phyloP scores from a whole-genome alignment of 2,797 vertebrate genomes.

The Hippopotamyrus pictus region DNA sequence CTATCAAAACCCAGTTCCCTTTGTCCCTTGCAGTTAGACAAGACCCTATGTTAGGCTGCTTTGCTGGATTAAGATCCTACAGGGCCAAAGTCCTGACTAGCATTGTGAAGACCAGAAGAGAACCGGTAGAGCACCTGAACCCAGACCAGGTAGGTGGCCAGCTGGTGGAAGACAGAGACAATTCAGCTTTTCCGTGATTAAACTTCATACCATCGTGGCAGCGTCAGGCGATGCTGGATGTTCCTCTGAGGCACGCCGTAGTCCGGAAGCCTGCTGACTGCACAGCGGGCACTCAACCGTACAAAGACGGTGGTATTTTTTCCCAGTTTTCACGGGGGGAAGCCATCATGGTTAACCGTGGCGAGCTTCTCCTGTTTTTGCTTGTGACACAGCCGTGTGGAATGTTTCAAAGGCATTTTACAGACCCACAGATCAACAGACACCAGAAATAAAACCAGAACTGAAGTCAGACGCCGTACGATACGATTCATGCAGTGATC shows the following conservation, averaged over 20 bases:
- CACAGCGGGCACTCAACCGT: not conserved
- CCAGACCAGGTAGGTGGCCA: not conserved
- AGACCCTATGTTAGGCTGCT: not conserved
- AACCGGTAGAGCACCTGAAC: not conserved
- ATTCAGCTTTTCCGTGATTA: not conserved
- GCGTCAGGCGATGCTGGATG: not conserved
- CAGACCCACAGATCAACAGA: not conserved
- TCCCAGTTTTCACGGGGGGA: not conserved
- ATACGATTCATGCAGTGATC: not conserved
- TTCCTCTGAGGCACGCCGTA: not conserved
- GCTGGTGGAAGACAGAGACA: not conserved
- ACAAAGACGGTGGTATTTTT: not conserved
- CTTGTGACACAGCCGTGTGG: not conserved
- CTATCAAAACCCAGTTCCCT: conserved; percentile 58
- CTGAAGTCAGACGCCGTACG: not conserved
- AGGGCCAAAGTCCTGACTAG: not conserved
- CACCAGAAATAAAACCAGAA: not conserved
- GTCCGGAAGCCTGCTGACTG: not conserved
- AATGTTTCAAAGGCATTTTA: not conserved
- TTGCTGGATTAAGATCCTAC: not conserved
- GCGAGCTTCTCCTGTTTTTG: not conserved
- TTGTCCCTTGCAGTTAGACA: conserved; percentile 59
- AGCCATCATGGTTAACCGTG: not conserved
- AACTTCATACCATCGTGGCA: not conserved
- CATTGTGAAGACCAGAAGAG: not conserved